A percentile compares a stretch with the other conserved stretches of the same genome.
Evolutionary conservation across 2,797 vertebrate species (phyloP).

Genomic region (Tiaroga cobitis): DNA sequence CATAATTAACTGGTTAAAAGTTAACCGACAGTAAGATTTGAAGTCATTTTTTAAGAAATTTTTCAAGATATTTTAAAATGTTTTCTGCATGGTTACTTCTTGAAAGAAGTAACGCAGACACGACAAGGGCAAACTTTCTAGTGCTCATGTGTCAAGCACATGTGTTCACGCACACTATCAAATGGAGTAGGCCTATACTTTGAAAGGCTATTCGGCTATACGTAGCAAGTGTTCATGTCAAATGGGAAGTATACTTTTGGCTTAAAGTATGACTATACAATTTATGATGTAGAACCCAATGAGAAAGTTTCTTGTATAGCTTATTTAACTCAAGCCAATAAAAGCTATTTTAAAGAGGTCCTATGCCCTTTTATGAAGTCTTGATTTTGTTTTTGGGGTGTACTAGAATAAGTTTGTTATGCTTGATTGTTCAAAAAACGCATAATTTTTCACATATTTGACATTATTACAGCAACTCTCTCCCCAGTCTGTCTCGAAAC

Average conservation of each 20-base stretch:
- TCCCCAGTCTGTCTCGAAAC: no score
- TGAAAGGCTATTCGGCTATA: background rate
- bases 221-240: background rate
- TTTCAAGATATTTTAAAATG: background rate
- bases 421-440: no score
- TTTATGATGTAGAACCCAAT: background rate
- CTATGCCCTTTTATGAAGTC: no score
- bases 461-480: no score
- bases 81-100: background rate
- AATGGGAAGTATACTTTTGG: background rate
- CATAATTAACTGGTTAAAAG: background rate
- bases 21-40: no score
- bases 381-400: no score
- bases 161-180: background rate
- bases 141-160: background rate
- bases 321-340: background rate
- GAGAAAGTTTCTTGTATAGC: background rate
- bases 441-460: no score
- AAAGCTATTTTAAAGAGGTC: background rate
- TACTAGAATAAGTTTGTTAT: no score
- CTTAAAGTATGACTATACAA: background rate
- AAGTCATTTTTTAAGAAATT: no score
- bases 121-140: background rate
- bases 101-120: background rate
- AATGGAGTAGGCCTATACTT: background rate